Evolutionary conservation across 2,113 vertebrate species (phyloP).

Genomic region (Eurypyga helias): DNA sequence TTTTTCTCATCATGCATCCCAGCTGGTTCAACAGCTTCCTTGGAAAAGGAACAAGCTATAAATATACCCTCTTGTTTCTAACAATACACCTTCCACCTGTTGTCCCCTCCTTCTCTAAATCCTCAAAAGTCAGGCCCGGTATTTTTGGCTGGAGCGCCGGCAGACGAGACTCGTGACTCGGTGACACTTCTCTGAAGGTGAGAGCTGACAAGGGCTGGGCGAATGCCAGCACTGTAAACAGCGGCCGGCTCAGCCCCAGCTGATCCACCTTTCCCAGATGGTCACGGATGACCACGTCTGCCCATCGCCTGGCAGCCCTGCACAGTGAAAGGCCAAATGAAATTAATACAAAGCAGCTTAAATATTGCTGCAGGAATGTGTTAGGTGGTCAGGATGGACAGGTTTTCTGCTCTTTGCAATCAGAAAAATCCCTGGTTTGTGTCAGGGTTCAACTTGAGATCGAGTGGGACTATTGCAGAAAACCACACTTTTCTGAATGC

Average conservation of each 20-base stretch:
- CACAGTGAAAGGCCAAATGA: neutral
- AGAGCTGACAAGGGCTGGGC: neutral
- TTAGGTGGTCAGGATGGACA: neutral
- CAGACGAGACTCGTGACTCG: neutral
- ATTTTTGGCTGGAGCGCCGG: neutral
- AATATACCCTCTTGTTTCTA: neutral
- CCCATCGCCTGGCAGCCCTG: neutral
- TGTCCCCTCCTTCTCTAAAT: constrained; percentile 15
- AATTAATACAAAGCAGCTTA: neutral
- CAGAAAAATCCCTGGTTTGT: neutral
- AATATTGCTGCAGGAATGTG: neutral
- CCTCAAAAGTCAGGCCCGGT: neutral
- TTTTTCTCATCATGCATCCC: rapidly evolving
- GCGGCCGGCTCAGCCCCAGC: neutral
- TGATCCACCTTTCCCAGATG: neutral
- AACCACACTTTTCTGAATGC: neutral
- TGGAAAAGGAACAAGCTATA: neutral
- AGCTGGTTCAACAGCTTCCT: neutral
- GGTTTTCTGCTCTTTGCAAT: neutral
- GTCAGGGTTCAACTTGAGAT: neutral
- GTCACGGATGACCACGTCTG: neutral
- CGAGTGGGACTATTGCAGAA: neutral
- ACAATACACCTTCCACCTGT: neutral
- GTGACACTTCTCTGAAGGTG: neutral
- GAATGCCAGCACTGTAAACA: neutral